phyloP scores from a whole-genome alignment of 2,113 vertebrate species.

The Mesembrinibis cayennensis region DNA sequence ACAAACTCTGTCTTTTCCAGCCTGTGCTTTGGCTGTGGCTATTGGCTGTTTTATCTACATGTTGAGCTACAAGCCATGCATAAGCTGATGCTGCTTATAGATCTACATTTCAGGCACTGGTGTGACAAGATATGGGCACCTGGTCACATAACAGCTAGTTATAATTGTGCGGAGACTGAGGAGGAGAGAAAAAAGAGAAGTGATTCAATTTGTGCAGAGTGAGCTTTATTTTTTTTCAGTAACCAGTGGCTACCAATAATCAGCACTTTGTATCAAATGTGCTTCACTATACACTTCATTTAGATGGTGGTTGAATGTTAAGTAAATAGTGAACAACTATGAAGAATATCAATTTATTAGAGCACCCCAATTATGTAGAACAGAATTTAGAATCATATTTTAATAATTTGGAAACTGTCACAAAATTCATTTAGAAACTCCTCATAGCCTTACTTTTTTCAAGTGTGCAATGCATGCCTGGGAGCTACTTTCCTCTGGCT shows the following conservation, averaged over 20 bases:
- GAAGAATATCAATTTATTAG: background rate
- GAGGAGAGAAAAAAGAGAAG: background rate
- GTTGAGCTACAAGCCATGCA: background rate
- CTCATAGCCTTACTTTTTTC: background rate
- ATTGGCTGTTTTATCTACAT: background rate
- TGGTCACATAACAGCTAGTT: background rate
- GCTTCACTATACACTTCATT: background rate
- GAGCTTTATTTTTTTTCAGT: background rate
- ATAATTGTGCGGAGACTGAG: background rate
- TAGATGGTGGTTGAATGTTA: background rate
- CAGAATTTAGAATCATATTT: background rate
- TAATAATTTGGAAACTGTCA: background rate
- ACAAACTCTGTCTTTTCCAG: background rate
- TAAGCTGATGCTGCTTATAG: background rate
- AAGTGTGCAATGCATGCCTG: background rate
- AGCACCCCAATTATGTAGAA: background rate
- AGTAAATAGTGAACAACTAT: background rate
- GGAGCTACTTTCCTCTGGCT: background rate
- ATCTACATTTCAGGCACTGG: background rate
- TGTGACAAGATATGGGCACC: background rate
- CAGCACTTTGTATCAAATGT: background rate
- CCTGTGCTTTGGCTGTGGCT: background rate
- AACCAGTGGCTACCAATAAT: background rate
- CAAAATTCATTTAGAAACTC: background rate
- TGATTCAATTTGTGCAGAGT: background rate